Percentiles rank a stretch among this genome's conserved stretches.
phyloP scores from a whole-genome alignment of 2,888 invertebrate genomes.

The Iselma pallidipennis region DNA sequence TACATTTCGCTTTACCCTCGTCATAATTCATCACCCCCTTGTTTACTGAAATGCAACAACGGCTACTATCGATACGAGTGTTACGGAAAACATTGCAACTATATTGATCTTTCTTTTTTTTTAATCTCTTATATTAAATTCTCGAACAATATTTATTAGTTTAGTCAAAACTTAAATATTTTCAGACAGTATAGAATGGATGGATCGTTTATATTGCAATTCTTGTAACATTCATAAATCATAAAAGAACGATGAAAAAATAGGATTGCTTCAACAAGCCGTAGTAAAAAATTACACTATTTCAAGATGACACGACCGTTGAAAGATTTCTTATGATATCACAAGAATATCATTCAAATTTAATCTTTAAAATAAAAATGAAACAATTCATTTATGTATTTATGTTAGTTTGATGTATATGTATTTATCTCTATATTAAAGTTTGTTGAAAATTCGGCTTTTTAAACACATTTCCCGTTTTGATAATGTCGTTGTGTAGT shows the following conservation, averaged over 20 bases:
- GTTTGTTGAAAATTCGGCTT: too few species aligned
- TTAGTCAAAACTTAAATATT: neutral
- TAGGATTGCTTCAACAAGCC: neutral
- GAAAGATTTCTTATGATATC: neutral
- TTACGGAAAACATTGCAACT: neutral
- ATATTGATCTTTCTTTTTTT: neutral
- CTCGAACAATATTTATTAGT: neutral
- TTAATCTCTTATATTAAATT: neutral
- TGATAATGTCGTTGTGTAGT: neutral
- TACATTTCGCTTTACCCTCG: neutral
- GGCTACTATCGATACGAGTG: neutral
- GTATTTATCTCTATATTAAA: too few species aligned
- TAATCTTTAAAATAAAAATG: too few species aligned
- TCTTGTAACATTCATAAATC: neutral
- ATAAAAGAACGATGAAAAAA: neutral
- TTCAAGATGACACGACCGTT: neutral
- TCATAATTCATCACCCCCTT: conserved; percentile 1
- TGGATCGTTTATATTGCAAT: neutral
- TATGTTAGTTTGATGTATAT: too few species aligned
- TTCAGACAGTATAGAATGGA: neutral
- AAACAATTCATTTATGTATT: too few species aligned
- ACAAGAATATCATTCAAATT: too few species aligned
- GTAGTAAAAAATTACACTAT: neutral
- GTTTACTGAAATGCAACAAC: neutral
- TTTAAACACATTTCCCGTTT: too few species aligned